Conservation (phyloP, 2,888 invertebrate genomes). For the Spicauda simplicius region DNA sequence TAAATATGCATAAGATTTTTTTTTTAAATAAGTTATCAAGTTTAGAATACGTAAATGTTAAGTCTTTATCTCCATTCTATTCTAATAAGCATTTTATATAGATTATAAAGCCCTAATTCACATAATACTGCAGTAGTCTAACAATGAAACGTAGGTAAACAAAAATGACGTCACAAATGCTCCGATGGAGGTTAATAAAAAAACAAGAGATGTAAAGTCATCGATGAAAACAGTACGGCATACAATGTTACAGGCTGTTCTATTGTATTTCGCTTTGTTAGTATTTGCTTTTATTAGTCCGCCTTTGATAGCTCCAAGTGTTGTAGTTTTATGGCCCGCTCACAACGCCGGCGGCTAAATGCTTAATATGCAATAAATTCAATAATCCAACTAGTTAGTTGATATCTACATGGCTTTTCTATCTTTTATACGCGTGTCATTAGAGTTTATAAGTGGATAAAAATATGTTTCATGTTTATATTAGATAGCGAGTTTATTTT, state of each 20-base stretch:
- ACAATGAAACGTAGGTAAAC: constrained; percentile 13
- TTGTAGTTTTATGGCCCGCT: constrained; percentile 49
- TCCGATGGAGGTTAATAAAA: constrained; percentile 42
- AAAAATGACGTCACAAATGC: constrained; percentile 39
- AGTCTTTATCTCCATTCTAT: too few relatives aligned
- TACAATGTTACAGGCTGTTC: constrained; percentile 54
- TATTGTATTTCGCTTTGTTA: constrained; percentile 62
- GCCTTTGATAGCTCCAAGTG: constrained; percentile 65
- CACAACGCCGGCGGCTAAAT: constrained; percentile 26
- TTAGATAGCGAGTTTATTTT: neutral
- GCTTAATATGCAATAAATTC: constrained; percentile 33
- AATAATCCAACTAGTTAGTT: constrained; percentile 18
- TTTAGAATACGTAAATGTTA: too few relatives aligned
- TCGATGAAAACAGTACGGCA: constrained; percentile 46
- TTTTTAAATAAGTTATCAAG: too few relatives aligned
- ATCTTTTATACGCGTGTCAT: neutral
- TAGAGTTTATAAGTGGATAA: neutral
- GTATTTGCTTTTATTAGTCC: constrained; percentile 70
- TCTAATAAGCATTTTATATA: too few relatives aligned
- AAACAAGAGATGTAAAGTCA: constrained; percentile 45
- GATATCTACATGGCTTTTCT: constrained; percentile 4
- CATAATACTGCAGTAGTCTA: neutral
- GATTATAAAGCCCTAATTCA: too few relatives aligned
- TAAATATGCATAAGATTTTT: too few relatives aligned
- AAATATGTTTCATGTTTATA: neutral